phyloP scores from a whole-genome alignment of 2,113 vertebrate genomes.

The Furnarius figulus region DNA sequence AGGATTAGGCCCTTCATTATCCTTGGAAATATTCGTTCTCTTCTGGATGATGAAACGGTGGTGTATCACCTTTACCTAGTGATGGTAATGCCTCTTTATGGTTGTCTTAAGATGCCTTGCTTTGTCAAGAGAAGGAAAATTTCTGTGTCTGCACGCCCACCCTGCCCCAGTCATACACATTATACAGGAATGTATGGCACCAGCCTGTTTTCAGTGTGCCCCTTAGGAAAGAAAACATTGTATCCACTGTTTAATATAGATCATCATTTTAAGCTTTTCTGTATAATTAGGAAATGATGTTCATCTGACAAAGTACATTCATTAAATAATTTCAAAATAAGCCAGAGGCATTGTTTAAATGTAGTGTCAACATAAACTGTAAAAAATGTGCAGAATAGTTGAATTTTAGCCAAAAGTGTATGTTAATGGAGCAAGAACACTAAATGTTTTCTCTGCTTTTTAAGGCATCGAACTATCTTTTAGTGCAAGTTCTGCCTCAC shows the following conservation, averaged over 20 bases:
- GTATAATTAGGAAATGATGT: constrained; percentile 64
- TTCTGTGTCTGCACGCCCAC: not conserved
- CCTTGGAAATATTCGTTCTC: not conserved
- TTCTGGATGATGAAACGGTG: not conserved
- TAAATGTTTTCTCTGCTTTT: constrained; percentile 76
- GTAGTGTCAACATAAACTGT: constrained; percentile 71
- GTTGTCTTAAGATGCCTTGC: not conserved
- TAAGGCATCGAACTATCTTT: constrained; percentile 72
- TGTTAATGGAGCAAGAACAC: constrained; percentile 78
- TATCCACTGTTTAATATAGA: constrained; percentile 32
- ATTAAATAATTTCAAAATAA: constrained; percentile 77
- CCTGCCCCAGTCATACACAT: not conserved
- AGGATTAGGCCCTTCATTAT: constrained; percentile 38
- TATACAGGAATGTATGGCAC: not conserved
- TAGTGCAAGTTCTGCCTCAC: constrained; percentile 86
- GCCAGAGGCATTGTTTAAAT: constrained; percentile 71
- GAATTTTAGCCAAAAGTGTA: constrained; percentile 58
- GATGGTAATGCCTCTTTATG: not conserved
- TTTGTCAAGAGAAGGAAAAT: not conserved
- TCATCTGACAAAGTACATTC: constrained; percentile 76
- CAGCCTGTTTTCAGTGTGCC: constrained; percentile 3
- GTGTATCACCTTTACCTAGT: not conserved
- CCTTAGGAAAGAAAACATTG: constrained; percentile 50
- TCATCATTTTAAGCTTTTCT: constrained; percentile 45
- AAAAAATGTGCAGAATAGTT: constrained; percentile 66